Base-by-base conservation (phyloP, 2,113 vertebrate genomes). In the Istiophorus platypterus region DNA sequence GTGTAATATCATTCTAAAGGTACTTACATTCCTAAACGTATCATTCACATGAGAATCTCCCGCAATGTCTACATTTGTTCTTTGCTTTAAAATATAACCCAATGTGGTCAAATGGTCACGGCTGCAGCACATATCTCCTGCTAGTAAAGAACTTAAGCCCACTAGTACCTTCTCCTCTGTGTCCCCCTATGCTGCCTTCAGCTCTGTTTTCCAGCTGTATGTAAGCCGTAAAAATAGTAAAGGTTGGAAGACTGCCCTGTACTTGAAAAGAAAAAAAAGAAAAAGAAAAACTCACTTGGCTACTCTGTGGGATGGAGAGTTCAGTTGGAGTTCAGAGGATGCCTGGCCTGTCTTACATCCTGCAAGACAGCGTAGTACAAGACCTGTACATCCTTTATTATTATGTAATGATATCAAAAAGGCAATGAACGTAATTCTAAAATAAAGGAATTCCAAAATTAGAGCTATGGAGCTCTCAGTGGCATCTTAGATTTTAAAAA, bases 251-350 rank as follows among this genome's bases (percentile, higher is more conserved):
- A 54, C 12, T 61, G 77, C 26, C 59, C 63, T 61, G 27, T 70
- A 42, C 54, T 52, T 58, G n/a, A 77, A 69, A 56, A 18, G 8
- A 11, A 34, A 34, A 34, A 34, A 6, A 34, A 34, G 6, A 34
- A 34, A 22, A 65, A 29, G 6, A 34, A 34, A 22, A 65, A 29
- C 2, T 54, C 15, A 31, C 47, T 64, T 42, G 75, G 62, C 76
- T 3, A 1, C 31, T 9, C 37, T 75, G 65, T n/a, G 2, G 42
- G 20, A 18, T 62, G 57, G 37, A 39, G 67, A 77, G 78, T 84
- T 88, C 58, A 86, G 1, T 13, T 61, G 1, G 26, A 75, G 82
- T 83, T 80, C 72, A 82, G 2, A 29, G 34, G 51, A 81, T 34
- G 61, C 42, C 18, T 72, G 66, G 24, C 69, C 66, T 59, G 58